phyloP scores from a whole-genome alignment of 2,888 invertebrate species.

The Macrophya alboannulata region DNA sequence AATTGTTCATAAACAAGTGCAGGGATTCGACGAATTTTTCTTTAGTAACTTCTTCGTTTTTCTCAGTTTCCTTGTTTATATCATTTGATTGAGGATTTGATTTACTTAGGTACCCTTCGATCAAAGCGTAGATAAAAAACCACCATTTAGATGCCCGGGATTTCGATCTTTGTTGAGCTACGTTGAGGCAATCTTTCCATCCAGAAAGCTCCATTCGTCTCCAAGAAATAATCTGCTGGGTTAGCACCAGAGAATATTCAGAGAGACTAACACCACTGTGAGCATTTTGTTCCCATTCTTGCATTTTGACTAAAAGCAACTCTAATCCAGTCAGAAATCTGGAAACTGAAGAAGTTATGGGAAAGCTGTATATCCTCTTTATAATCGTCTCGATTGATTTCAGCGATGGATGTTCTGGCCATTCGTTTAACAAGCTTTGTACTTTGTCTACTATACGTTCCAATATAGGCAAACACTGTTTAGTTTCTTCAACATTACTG shows the following conservation, averaged over 20 bases:
- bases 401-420: slow-evolving; percentile 95
- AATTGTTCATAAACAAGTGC: slow-evolving; percentile 91
- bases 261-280: slow-evolving; percentile 92
- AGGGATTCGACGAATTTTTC: slow-evolving; percentile 83
- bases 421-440: slow-evolving; percentile 86
- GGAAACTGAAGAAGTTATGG: slow-evolving; percentile 91
- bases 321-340: slow-evolving; percentile 96
- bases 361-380: slow-evolving; percentile 86
- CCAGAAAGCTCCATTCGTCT: slow-evolving; percentile 93
- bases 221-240: slow-evolving; percentile 94
- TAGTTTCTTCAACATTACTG: slow-evolving; percentile 90
- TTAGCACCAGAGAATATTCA: slow-evolving; percentile 87
- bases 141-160: slow-evolving; percentile 92
- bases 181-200: slow-evolving; percentile 93
- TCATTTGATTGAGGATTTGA: slow-evolving; percentile 68
- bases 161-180: slow-evolving; percentile 85
- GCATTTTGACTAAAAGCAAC: slow-evolving; percentile 90
- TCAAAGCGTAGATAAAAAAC: slow-evolving; percentile 91
- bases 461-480: slow-evolving; percentile 87
- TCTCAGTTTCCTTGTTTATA: slow-evolving; percentile 70
- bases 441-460: slow-evolving; percentile 85
- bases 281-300: slow-evolving; percentile 97
- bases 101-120: slow-evolving; percentile 83
- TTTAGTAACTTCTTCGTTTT: slow-evolving; percentile 68
- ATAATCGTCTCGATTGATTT: slow-evolving; percentile 88